Evolutionary conservation across 2,888 invertebrate genomes (phyloP), one percentile per base, ranked within the genome.

Genomic region (Orchestes rusci): DNA sequence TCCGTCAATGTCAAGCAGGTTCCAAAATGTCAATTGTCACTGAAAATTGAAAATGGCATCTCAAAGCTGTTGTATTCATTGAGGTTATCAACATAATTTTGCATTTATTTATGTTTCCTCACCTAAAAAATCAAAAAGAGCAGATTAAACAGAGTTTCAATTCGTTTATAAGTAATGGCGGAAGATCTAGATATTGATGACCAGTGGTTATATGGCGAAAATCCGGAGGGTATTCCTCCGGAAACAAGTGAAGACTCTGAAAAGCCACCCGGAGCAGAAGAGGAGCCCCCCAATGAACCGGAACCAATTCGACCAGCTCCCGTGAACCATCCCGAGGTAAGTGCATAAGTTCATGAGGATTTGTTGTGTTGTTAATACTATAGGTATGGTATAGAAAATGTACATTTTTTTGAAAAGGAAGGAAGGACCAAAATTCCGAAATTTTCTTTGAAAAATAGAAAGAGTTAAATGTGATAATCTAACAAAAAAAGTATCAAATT

Each of bases 161-260:
- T 23, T 23, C n/a, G n/a, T n/a, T n/a, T n/a, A n/a, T n/a, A n/a
- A n/a, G 23, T 7, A 23, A 79, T 80, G 78, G 77, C 79, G 57
- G 81, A 80, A 49, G 77, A 77, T 56, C 66, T 70, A 13, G 81
- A 82, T 66, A 86, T 84, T 68, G 90, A 91, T 64, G 90, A 91
- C 72, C 84, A 79, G 62, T 91, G 89, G 89, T 72, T 91, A 48
- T 91, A 91, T 60, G 90, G 90, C 15, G 88, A 87, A 33, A 84
- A 84, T 59, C 79, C 82, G 1, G 78, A 75, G 50, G 49, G 42
- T 43, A 45, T 43, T 45, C 32, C 57, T 28, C 51, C 37, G 4
- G 53, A 46, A 36, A 38, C 34, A 19, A 5, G 10, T 23, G 30
- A 30, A 39, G 33, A 20, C 3, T 10, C 31, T 32, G 32, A 23